Evolutionary conservation across 23 tunicate species (phyloP), one percentile per base, ranked within the genome.

Genomic region (Halocynthia aurantium): DNA sequence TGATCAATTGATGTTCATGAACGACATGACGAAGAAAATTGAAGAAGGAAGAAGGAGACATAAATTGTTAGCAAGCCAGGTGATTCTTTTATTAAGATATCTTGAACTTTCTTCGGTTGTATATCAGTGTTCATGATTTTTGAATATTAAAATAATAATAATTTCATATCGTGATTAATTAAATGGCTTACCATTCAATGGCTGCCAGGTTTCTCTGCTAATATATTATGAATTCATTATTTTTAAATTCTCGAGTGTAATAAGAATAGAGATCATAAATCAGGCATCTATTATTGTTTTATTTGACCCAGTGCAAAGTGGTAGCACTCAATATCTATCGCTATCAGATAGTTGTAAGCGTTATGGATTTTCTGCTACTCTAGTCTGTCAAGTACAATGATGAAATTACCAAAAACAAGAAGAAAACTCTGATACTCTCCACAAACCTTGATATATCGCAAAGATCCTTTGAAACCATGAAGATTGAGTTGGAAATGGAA

Each of bases 1-100:
- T 6, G 96, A 89, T 58, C 89, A 89, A 70, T 50, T 70, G 21
- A 72, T 75, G 31, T 89, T 75, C 76, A 84, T 89, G 96, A 84
- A 80, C 61, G 78, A 89, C 6, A 89, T 89, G 81, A 75, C 85
- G 50, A 61, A 77, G 40, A 66, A 61, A 51, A 84, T 89, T 12
- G 83, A 83, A 54, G 53, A 55, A 22, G 84, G 85, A 18, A 22
- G 81, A 62, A 69, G 58, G 2, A 73, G 75, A 62, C 96, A 89
- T 76, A 64, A 81, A 63, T 18, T 72, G 63, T 73, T 89, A 6
- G 51, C 84, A n/a, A 78, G 84, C 6, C 50, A 87, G 75, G 93
- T 87, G 52, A 22, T 8, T 54, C n/a, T 17, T 50, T n/a, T 50
- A n/a, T 9, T 77, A 8, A 9, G 51, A 18, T 22, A 2, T 9